Percentiles rank a stretch among this genome's conserved stretches.
These are phyloP conservation scores for Microhierax caerulescens DNA, from an alignment of 2,797 vertebrate species.

Conservation along the genomic window DNA sequence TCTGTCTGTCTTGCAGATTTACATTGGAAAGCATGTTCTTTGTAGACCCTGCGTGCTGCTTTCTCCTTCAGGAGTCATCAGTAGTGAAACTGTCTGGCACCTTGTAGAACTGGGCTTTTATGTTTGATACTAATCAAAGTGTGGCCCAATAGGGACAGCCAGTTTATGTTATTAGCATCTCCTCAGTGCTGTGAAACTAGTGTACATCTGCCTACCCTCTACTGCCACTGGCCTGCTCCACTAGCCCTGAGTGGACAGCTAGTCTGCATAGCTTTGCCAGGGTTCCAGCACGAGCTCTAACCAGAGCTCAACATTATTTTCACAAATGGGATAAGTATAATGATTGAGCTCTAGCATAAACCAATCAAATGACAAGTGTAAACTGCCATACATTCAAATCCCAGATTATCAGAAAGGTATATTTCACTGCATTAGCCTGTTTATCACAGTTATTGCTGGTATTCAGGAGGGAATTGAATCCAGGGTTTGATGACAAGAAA, in stretches of 20 bases:
- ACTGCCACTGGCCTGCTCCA: background rate
- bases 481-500: background rate
- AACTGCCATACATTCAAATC: background rate
- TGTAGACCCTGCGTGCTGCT: background rate
- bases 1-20: background rate
- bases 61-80: accelerated
- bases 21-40: background rate
- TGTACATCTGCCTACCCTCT: background rate
- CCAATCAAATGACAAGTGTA: background rate
- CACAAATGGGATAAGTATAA: background rate
- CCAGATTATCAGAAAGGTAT: background rate
- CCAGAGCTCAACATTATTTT: background rate
- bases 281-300: background rate
- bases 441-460: background rate
- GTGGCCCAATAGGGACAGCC: accelerated
- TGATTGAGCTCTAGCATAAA: background rate
- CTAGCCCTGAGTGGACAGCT: background rate
- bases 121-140: background rate
- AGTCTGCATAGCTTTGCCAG: background rate
- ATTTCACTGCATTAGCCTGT: background rate
- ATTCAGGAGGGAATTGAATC: background rate
- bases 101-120: background rate
- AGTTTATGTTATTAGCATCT: background rate
- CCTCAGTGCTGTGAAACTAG: background rate
- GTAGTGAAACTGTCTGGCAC: background rate